phyloP scores from a whole-genome alignment of 2,797 vertebrate genomes.

The Pangasius djambal region DNA sequence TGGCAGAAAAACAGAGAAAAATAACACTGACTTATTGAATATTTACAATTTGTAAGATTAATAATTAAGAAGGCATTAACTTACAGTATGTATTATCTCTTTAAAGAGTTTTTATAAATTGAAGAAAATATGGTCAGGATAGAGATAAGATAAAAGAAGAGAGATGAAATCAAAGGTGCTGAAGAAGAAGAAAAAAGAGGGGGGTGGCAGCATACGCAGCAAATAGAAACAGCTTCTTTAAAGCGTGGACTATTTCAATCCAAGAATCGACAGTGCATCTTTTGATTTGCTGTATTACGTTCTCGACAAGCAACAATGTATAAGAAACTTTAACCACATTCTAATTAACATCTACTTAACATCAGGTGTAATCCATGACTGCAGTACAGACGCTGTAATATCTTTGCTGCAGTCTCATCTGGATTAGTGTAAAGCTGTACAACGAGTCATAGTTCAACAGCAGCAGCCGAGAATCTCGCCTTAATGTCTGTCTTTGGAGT shows the following conservation, averaged over 20 bases:
- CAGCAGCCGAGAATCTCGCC: background rate
- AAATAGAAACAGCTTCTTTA: background rate
- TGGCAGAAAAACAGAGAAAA: background rate
- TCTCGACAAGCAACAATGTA: too few relatives aligned
- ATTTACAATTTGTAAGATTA: background rate
- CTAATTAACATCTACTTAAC: background rate
- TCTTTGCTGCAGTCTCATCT: background rate
- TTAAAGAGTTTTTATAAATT: background rate
- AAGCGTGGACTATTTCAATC: background rate
- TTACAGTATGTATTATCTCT: background rate
- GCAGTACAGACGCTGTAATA: background rate
- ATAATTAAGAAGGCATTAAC: background rate
- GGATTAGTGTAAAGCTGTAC: background rate
- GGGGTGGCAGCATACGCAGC: background rate
- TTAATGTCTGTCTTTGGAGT: background rate
- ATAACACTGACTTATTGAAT: background rate
- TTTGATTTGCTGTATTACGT: background rate
- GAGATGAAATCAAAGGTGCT: background rate
- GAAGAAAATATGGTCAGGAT: background rate
- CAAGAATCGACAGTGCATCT: background rate
- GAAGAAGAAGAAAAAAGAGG: background rate
- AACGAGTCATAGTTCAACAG: background rate
- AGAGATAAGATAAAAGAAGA: background rate
- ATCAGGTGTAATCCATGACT: background rate
- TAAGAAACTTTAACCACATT: background rate